Conservation (phyloP, 2,888 invertebrate species). For the Yponomeuta sedellus region DNA sequence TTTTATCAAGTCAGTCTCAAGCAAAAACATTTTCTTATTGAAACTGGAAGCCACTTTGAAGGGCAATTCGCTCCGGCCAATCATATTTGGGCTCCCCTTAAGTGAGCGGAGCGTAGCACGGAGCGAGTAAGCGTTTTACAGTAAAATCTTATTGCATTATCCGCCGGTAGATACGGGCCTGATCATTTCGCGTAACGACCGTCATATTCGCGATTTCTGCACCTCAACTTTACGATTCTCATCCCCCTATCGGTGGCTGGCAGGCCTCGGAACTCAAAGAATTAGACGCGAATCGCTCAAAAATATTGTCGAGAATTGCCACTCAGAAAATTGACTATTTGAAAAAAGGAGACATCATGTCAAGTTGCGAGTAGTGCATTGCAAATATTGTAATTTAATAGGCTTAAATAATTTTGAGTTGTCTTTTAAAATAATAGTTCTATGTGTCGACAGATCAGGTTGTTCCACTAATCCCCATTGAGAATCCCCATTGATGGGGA, state of each 20-base stretch:
- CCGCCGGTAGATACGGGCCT: slow-evolving; percentile 12
- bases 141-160: slow-evolving; percentile 15
- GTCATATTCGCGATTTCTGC: slow-evolving; percentile 34
- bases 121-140: slow-evolving; percentile 10
- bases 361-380: too few relatives aligned
- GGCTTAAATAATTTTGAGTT: too few relatives aligned
- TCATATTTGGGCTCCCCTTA: not conserved
- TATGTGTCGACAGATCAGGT: too few relatives aligned
- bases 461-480: too few relatives aligned
- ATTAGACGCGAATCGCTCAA: not conserved
- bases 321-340: too few relatives aligned
- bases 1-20: not conserved
- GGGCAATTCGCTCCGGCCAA: not conserved
- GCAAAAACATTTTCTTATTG: too few relatives aligned
- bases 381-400: too few relatives aligned
- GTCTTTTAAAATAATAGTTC: too few relatives aligned
- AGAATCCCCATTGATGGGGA: too few relatives aligned
- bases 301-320: not conserved
- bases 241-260: slow-evolving; percentile 39
- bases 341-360: too few relatives aligned
- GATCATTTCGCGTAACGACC: slow-evolving; percentile 22
- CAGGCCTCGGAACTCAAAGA: slow-evolving; percentile 17
- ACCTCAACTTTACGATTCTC: slow-evolving; percentile 40
- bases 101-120: not conserved
- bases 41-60: not conserved